Conservation (phyloP, 2,888 invertebrate species). For the Uloborus plumipes region DNA sequence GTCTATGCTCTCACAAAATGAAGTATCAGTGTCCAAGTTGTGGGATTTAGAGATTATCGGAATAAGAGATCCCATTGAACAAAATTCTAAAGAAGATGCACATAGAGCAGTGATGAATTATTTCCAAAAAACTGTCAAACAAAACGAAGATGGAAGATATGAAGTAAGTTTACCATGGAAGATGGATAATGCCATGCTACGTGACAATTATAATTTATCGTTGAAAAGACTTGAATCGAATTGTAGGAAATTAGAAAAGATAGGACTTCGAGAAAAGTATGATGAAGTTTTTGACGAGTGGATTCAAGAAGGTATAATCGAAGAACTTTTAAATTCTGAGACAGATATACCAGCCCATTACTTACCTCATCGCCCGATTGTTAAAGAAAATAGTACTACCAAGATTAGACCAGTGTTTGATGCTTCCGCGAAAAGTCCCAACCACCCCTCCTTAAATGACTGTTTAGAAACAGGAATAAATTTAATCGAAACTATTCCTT, state of each 20-base stretch:
- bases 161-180: constrained; percentile 21
- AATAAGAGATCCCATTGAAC: constrained; percentile 16
- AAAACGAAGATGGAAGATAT: constrained; percentile 29
- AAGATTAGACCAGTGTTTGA: constrained; percentile 20
- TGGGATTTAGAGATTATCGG: constrained; percentile 25
- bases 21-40: neutral
- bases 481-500: constrained; percentile 13
- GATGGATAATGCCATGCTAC: constrained; percentile 9
- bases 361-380: constrained; percentile 7
- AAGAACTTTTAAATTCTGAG: constrained; percentile 1
- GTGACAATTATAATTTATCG: constrained; percentile 24
- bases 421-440: constrained; percentile 13
- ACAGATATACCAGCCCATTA: neutral
- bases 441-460: constrained; percentile 8
- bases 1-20: constrained; percentile 13
- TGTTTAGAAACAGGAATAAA: constrained; percentile 10
- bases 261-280: neutral
- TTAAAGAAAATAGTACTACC: constrained; percentile 10
- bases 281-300: constrained; percentile 8
- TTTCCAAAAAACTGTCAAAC: constrained; percentile 18
- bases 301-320: constrained; percentile 2
- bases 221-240: constrained; percentile 13
- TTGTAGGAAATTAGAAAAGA: neutral
- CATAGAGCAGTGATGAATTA: constrained; percentile 20
- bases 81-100: constrained; percentile 21